Evolutionary conservation across 2,113 vertebrate species (phyloP).

Genomic region (Embiotoca jacksoni): DNA sequence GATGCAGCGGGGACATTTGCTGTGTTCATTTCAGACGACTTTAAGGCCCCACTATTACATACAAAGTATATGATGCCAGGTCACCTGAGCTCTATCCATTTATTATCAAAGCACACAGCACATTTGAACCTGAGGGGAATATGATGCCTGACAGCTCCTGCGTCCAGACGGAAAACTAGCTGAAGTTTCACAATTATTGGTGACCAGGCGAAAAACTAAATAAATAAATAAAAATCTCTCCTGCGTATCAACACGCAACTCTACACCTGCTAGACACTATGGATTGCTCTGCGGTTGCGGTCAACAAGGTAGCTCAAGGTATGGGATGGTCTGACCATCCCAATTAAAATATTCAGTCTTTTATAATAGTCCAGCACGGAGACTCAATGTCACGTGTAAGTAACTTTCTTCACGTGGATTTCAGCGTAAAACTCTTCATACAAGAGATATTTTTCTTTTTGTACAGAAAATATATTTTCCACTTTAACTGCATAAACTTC

Average conservation of each 20-base stretch:
- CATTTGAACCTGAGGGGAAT: conserved; percentile 82
- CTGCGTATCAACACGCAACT: conserved; percentile 70
- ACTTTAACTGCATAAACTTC: background rate
- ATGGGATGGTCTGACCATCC: conserved; percentile 57
- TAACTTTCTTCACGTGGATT: background rate
- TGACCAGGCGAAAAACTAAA: conserved; percentile 76
- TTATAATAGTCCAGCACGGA: conserved; percentile 12
- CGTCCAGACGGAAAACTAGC: conserved; percentile 77
- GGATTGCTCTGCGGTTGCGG: conserved; percentile 73
- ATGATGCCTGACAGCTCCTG: conserved; percentile 77
- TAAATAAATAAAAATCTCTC: conserved; percentile 77
- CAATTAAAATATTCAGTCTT: conserved; percentile 39
- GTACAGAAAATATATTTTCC: background rate
- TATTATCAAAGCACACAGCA: conserved; percentile 83
- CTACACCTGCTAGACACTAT: conserved; percentile 76
- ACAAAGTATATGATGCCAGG: conserved; percentile 56
- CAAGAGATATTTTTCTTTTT: background rate
- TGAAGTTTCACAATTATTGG: conserved; percentile 83
- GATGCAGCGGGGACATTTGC: conserved; percentile 16
- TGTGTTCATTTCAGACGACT: conserved; percentile 42
- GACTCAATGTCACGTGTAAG: background rate
- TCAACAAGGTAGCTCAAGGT: conserved; percentile 70
- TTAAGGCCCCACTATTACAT: conserved; percentile 56
- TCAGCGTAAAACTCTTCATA: background rate
- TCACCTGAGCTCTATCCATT: conserved; percentile 79